Conservation (phyloP, 2,797 vertebrate genomes). For the Vespertilio murinus region DNA sequence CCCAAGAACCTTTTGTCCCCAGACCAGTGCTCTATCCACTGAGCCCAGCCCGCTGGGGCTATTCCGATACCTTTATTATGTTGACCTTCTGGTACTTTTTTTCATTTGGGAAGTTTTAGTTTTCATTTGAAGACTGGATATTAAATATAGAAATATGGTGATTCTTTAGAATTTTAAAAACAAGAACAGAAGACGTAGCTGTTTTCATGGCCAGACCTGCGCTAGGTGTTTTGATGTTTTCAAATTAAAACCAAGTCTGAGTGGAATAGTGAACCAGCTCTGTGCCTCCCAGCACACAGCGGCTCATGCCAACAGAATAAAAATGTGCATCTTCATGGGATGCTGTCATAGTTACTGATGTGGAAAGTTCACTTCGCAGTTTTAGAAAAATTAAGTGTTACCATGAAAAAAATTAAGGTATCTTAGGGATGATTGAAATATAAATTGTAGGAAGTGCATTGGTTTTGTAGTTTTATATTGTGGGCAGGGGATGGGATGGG, state of each 20-base stretch:
- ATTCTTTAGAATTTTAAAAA: neutral
- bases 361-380: constrained; percentile 3
- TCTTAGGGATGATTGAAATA: neutral
- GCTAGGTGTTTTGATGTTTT: neutral
- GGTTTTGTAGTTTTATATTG: constrained; percentile 42
- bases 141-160: neutral
- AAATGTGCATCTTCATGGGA: neutral
- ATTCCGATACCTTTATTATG: neutral
- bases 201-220: neutral
- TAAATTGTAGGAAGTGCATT: neutral
- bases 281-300: neutral
- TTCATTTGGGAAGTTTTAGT: neutral
- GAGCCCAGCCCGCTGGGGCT: too few relatives aligned
- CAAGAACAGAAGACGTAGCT: neutral
- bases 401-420: neutral
- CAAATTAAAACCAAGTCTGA: neutral
- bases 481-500: neutral
- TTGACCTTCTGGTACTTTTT: neutral
- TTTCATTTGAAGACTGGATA: constrained; percentile 30
- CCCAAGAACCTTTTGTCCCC: too few relatives aligned
- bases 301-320: neutral
- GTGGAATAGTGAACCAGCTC: neutral
- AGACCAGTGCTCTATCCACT: too few relatives aligned
- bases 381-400: constrained; percentile 46
- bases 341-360: neutral